phyloP scores from a whole-genome alignment of 2,113 vertebrate species.

The Ammospiza caudacuta region DNA sequence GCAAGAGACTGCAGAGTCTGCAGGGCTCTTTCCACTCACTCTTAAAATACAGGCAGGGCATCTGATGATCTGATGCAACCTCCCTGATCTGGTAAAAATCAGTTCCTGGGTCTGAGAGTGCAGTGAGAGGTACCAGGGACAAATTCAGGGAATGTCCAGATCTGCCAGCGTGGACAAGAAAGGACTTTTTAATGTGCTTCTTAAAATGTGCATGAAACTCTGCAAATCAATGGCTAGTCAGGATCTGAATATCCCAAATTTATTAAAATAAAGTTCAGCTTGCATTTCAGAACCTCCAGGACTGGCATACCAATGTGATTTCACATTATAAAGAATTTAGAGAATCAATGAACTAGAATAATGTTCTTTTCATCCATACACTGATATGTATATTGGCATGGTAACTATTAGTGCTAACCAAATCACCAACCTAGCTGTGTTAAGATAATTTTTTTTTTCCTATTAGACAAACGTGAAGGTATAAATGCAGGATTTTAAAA shows the following conservation, averaged over 20 bases:
- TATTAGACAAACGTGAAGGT: background rate
- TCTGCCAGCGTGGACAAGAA: background rate
- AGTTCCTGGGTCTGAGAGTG: background rate
- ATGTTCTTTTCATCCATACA: background rate
- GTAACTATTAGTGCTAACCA: constrained; percentile 34
- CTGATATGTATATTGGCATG: constrained; percentile 37
- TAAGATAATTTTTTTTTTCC: background rate
- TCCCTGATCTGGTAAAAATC: background rate
- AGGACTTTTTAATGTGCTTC: background rate
- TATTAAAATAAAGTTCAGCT: constrained; percentile 63
- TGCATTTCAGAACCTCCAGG: constrained; percentile 36
- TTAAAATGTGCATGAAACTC: background rate
- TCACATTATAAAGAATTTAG: constrained; percentile 59
- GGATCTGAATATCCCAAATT: background rate
- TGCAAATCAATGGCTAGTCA: constrained; percentile 18
- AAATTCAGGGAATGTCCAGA: background rate
- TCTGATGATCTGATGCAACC: background rate
- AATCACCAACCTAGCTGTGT: background rate
- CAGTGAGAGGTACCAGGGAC: background rate
- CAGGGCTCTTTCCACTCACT: background rate
- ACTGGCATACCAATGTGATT: constrained; percentile 21
- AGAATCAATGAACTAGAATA: constrained; percentile 18
- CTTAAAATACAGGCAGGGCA: background rate
- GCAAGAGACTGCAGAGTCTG: background rate
- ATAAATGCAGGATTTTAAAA: background rate